These are phyloP conservation scores for Ochotona princeps DNA, from an alignment of 2,113 vertebrate species.

Conservation along the genomic window DNA sequence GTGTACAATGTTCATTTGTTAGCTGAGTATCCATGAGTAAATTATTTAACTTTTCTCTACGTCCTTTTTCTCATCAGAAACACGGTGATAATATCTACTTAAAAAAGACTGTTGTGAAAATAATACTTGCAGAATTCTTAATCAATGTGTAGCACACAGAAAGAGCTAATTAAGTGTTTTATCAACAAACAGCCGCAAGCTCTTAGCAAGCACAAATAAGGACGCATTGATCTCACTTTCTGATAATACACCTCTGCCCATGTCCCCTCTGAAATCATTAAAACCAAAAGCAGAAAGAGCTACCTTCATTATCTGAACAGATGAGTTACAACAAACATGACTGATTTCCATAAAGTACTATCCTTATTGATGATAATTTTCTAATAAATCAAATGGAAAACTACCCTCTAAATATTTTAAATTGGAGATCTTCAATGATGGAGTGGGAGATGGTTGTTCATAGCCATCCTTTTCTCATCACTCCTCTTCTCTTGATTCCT, in stretches of 20 bases:
- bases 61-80: slow-evolving; percentile 20
- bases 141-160: background rate
- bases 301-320: slow-evolving; percentile 19
- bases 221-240: background rate
- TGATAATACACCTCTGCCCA: background rate
- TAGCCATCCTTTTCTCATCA: background rate
- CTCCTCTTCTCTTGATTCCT: background rate
- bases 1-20: background rate
- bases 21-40: slow-evolving; percentile 16
- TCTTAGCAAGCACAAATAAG: background rate
- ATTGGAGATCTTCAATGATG: slow-evolving; percentile 2
- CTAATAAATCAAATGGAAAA: slow-evolving; percentile 32
- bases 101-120: slow-evolving; percentile 4
- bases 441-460: background rate
- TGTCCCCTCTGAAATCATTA: background rate
- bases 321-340: slow-evolving; percentile 19
- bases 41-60: slow-evolving; percentile 34
- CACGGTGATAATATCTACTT: background rate
- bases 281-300: background rate
- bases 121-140: background rate
- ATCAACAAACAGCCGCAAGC: background rate
- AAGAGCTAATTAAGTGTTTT: slow-evolving; percentile 44
- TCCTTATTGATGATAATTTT: slow-evolving; percentile 17
- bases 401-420: slow-evolving; percentile 20
- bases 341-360: background rate